phyloP scores from a whole-genome alignment of 2,888 invertebrate species.

The Willowsia nigromaculata region DNA sequence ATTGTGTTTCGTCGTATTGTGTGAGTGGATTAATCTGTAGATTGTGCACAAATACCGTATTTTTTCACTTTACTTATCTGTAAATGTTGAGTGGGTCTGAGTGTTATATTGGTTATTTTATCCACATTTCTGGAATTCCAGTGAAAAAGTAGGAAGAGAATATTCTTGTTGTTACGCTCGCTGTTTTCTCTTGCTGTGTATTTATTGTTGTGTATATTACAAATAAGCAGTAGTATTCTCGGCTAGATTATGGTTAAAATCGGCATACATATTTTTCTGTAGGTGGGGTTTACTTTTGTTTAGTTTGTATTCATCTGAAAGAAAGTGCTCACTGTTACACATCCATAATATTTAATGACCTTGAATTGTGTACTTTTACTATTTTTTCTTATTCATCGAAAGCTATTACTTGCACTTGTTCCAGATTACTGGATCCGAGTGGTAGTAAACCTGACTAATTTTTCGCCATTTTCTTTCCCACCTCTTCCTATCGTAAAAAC shows the following conservation, averaged over 20 bases:
- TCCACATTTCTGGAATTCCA: slow-evolving; percentile 5
- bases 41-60: slow-evolving; percentile 6
- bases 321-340: no score
- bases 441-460: slow-evolving; percentile 14
- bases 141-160: not conserved
- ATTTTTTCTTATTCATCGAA: not conserved
- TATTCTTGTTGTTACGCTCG: not conserved
- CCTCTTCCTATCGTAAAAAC: not conserved
- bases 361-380: slow-evolving; percentile 19
- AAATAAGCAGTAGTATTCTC: slow-evolving; percentile 28
- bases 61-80: slow-evolving; percentile 32
- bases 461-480: slow-evolving; percentile 22
- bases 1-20: not conserved
- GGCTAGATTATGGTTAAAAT: slow-evolving; percentile 3
- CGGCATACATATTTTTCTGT: no score
- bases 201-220: slow-evolving; percentile 17
- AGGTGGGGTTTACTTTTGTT: no score
- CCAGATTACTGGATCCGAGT: not conserved
- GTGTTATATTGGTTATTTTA: slow-evolving; percentile 21
- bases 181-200: not conserved
- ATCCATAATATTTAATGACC: slow-evolving; percentile 47
- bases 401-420: slow-evolving; percentile 17
- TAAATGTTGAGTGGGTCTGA: slow-evolving; percentile 6
- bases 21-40: not conserved
- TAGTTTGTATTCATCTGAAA: no score